phyloP scores from a whole-genome alignment of 2,888 invertebrate species.

The Drosophila meridionalis region DNA sequence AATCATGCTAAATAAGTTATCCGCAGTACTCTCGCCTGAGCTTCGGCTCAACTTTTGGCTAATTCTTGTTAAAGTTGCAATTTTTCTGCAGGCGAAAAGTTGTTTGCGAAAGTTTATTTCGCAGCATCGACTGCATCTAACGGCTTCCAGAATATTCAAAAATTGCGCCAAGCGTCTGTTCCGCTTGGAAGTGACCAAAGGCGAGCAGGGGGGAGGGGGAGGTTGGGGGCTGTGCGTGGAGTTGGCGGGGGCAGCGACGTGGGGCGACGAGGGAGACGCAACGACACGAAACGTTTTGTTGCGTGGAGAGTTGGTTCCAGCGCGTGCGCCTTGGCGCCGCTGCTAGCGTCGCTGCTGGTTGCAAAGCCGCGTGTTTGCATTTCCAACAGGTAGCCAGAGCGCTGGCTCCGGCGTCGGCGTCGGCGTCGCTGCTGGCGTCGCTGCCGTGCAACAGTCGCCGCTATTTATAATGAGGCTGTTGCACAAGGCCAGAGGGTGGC shows the following conservation, averaged over 20 bases:
- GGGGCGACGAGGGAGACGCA: neutral
- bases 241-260: neutral
- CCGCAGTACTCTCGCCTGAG: neutral
- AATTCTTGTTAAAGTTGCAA: neutral
- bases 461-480: constrained; percentile 68
- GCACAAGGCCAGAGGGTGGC: constrained; percentile 44
- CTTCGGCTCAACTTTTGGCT: neutral
- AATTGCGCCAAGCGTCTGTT: constrained; percentile 30
- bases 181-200: neutral
- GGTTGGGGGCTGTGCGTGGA: neutral
- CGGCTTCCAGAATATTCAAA: constrained; percentile 23
- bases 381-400: constrained; percentile 76
- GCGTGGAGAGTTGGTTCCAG: constrained; percentile 70
- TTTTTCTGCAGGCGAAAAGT: neutral
- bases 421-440: constrained; percentile 36
- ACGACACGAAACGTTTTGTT: constrained; percentile 8
- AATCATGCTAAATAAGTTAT: neutral
- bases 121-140: constrained; percentile 2
- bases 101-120: constrained; percentile 1
- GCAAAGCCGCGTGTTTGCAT: constrained; percentile 61
- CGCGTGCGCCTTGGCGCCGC: constrained; percentile 53
- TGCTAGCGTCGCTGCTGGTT: constrained; percentile 41
- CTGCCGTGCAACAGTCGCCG: constrained; percentile 73
- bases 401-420: constrained; percentile 16
- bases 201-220: neutral